Evolutionary conservation across 1,140 invertebrate genomes (phyloP).

Genomic region (Pachypeltis micranthus): DNA sequence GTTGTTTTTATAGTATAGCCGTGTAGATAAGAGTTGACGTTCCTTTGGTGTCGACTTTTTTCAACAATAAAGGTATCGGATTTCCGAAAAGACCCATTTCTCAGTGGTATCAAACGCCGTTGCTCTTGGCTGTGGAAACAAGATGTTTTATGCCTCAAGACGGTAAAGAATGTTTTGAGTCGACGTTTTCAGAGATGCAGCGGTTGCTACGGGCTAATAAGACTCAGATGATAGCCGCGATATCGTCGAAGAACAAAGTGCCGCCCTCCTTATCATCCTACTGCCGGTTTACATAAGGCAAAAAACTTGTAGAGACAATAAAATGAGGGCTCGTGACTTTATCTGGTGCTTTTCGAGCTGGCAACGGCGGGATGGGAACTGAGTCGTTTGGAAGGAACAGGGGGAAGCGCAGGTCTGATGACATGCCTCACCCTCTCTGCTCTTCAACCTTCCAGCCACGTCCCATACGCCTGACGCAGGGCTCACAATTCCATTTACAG

Average conservation of each 20-base stretch:
- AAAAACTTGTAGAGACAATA: not conserved
- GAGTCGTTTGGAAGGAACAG: not conserved
- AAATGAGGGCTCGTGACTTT: slow-evolving; percentile 8
- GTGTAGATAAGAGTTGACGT: no score
- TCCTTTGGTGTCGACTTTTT: no score
- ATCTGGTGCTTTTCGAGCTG: not conserved
- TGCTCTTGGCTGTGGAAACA: no score
- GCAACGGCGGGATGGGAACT: slow-evolving; percentile 1
- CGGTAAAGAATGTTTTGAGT: no score
- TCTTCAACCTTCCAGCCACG: no score
- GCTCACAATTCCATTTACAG: not conserved
- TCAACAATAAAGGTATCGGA: no score
- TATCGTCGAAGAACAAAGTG: not conserved
- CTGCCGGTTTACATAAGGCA: not conserved
- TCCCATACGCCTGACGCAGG: not conserved
- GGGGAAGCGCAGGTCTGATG: not conserved
- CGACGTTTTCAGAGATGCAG: not conserved
- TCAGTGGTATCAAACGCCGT: no score
- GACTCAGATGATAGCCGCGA: not conserved
- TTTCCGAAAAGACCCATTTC: no score
- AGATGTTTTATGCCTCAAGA: no score
- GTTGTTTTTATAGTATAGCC: no score
- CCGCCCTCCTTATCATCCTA: not conserved
- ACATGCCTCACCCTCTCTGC: not conserved
- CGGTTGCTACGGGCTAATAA: not conserved